phyloP scores from a whole-genome alignment of 2,797 vertebrate species.

The Remorina albescens region DNA sequence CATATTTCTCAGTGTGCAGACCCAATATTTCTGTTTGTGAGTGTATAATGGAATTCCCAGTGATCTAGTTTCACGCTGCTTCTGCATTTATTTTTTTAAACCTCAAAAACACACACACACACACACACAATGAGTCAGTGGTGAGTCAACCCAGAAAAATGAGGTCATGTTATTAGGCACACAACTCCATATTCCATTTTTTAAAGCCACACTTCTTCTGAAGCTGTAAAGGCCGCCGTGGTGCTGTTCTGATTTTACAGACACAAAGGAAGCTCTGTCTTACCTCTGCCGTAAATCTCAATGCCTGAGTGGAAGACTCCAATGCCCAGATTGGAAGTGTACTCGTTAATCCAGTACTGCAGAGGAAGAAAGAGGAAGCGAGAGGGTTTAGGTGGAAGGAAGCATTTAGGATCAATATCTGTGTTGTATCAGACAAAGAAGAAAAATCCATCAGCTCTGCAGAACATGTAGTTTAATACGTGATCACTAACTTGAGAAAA shows the following conservation, averaged over 20 bases:
- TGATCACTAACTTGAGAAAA: not conserved
- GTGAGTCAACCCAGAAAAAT: constrained; percentile 70
- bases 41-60: constrained; percentile 36
- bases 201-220: constrained; percentile 41
- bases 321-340: constrained; percentile 95
- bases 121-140: constrained; percentile 43
- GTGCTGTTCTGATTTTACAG: constrained; percentile 22
- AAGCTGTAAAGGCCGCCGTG: constrained; percentile 9
- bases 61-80: constrained; percentile 51
- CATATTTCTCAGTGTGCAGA: constrained; percentile 30
- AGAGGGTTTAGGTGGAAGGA: not conserved
- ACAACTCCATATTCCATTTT: constrained; percentile 44
- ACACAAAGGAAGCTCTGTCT: constrained; percentile 24
- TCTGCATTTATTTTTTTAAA: constrained; percentile 43
- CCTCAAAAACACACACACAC: constrained; percentile 27
- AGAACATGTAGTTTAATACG: not conserved
- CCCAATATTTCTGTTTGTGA: constrained; percentile 32
- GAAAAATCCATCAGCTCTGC: constrained; percentile 5
- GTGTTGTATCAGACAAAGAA: not conserved
- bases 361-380: constrained; percentile 35
- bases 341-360: constrained; percentile 98
- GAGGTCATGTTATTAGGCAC: constrained; percentile 54
- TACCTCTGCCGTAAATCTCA: constrained; percentile 95
- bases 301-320: constrained; percentile 98
- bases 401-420: constrained; percentile 29